phyloP scores from a whole-genome alignment of 2,797 vertebrate genomes.

The Vespertilio murinus region DNA sequence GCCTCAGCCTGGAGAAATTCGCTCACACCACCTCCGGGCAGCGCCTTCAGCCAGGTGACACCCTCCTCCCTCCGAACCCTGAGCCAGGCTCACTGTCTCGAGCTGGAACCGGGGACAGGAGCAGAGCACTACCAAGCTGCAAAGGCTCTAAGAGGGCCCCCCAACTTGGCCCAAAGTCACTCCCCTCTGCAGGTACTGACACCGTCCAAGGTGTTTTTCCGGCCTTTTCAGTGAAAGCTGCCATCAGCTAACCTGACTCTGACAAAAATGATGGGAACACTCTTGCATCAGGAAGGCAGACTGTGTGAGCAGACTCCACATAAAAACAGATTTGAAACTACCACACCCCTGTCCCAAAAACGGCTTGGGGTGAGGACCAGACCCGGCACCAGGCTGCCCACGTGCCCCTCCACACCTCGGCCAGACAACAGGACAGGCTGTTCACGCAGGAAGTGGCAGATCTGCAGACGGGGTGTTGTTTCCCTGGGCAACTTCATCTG shows the following conservation, averaged over 20 bases:
- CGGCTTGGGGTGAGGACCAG: not conserved
- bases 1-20: not conserved
- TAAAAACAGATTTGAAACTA: constrained; percentile 41
- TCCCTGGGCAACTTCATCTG: constrained; percentile 30
- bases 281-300: constrained; percentile 32
- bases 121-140: not conserved
- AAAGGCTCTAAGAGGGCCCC: not conserved
- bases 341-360: not conserved
- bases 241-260: not conserved
- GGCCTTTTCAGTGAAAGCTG: not conserved
- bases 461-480: not conserved
- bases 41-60: too few relatives aligned
- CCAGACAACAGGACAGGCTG: not conserved
- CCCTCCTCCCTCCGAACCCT: not conserved
- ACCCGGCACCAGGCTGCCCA: not conserved
- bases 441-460: not conserved
- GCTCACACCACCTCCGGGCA: not conserved
- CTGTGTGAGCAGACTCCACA: constrained; percentile 21
- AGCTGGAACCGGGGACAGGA: not conserved
- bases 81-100: not conserved
- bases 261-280: not conserved
- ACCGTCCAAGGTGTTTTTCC: not conserved
- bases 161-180: not conserved
- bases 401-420: accelerated
- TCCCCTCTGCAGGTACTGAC: not conserved